Evolutionary conservation across 2,797 vertebrate genomes (phyloP).

Genomic region (Sebastes diploproa): DNA sequence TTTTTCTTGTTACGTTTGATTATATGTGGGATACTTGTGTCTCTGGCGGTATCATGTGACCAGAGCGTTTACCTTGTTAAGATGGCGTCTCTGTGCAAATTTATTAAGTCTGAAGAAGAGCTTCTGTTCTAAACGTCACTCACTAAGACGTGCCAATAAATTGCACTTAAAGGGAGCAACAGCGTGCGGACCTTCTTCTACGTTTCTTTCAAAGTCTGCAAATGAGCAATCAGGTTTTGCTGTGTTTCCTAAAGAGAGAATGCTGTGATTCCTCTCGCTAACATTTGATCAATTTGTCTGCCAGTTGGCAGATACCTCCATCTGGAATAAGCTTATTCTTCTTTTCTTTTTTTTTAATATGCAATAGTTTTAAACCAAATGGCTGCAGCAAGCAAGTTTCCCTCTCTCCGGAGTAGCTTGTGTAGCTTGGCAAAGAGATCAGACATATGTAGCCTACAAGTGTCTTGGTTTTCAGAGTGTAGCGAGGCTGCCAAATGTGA

Average conservation of each 20-base stretch:
- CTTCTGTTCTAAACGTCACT: too few species aligned
- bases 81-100: too few species aligned
- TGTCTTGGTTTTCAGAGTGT: constrained; percentile 76
- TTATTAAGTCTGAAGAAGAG: too few species aligned
- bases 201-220: background rate
- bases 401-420: constrained; percentile 71
- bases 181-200: too few species aligned
- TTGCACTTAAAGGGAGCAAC: too few species aligned
- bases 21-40: too few species aligned
- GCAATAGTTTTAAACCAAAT: constrained; percentile 69
- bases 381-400: constrained; percentile 65
- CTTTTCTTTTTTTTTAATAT: constrained; percentile 55
- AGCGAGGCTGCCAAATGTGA: constrained; percentile 76
- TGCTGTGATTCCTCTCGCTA: constrained; percentile 39
- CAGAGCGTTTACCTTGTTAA: too few species aligned
- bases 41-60: too few species aligned
- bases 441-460: constrained; percentile 76
- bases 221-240: constrained; percentile 22
- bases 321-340: constrained; percentile 66
- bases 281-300: constrained; percentile 67
- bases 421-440: constrained; percentile 76
- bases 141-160: too few species aligned
- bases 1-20: too few species aligned
- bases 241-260: constrained; percentile 30
- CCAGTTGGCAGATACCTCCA: constrained; percentile 71